Conservation (phyloP, 2,113 vertebrate species). For the Madoqua kirkii region DNA sequence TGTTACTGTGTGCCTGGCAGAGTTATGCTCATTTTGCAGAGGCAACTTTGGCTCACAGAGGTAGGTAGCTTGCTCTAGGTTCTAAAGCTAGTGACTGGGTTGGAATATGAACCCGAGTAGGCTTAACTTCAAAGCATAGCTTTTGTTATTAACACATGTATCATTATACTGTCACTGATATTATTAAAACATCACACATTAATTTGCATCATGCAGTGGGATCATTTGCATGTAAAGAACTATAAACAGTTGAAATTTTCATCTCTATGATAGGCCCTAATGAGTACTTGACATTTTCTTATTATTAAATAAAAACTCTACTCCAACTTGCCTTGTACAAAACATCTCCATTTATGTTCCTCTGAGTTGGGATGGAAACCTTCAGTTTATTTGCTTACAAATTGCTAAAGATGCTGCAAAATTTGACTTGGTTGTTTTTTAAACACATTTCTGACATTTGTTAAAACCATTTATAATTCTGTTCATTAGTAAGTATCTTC, state of each 20-base stretch:
- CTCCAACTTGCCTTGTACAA: constrained; percentile 26
- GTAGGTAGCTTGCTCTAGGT: not conserved
- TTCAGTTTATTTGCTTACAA: constrained; percentile 52
- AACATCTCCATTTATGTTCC: constrained; percentile 46
- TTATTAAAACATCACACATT: not conserved
- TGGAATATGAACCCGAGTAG: not conserved
- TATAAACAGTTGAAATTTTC: constrained; percentile 16
- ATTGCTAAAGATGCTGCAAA: constrained; percentile 8
- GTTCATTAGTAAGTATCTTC: not conserved
- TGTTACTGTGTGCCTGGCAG: not conserved
- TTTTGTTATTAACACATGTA: not conserved
- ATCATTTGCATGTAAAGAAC: constrained; percentile 14
- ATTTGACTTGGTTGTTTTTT: constrained; percentile 40
- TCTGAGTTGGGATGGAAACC: not conserved
- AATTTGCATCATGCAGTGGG: not conserved
- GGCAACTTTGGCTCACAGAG: not conserved
- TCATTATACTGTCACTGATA: not conserved
- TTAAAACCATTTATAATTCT: constrained; percentile 28
- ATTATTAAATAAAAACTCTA: constrained; percentile 37
- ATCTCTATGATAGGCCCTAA: constrained; percentile 11
- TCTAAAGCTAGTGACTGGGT: not conserved
- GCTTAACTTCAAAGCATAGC: not conserved
- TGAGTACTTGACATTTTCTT: constrained; percentile 31
- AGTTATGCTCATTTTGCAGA: not conserved
- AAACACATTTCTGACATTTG: constrained; percentile 26